phyloP scores from a whole-genome alignment of 92 coral and sea anemone genomes.

The Pocillopora meandrina region DNA sequence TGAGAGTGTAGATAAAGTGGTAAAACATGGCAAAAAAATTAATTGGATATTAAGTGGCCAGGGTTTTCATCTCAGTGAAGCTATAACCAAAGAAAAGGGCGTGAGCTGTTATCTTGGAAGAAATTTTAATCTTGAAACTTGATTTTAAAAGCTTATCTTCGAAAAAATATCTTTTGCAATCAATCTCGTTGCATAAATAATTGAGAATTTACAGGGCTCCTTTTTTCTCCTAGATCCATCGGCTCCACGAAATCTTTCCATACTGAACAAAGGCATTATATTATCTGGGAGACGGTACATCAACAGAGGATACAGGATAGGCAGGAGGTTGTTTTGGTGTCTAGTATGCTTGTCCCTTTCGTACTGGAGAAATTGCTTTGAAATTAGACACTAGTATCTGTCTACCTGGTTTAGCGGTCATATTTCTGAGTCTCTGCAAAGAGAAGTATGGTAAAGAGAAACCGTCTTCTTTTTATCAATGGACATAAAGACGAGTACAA shows the following conservation, averaged over 20 bases:
- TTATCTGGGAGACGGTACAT: constrained; percentile 18
- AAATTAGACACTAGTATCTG: no score
- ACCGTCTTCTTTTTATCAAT: no score
- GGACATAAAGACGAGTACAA: no score
- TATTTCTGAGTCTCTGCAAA: no score
- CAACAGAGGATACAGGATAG: constrained; percentile 1
- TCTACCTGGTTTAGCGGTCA: no score
- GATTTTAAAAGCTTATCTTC: constrained; percentile 10
- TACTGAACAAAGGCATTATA: constrained; percentile 26
- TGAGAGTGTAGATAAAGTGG: background rate
- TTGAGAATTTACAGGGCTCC: constrained; percentile 11
- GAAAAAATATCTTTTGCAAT: constrained; percentile 15
- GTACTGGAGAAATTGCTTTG: background rate
- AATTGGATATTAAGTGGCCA: background rate
- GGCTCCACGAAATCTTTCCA: constrained; percentile 17
- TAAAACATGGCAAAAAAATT: background rate
- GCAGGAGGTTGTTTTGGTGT: background rate
- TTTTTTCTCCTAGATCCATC: background rate
- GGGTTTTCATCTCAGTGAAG: background rate
- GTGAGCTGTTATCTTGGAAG: constrained; percentile 3
- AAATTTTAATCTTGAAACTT: constrained; percentile 9
- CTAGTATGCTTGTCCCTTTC: background rate
- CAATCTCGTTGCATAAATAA: constrained; percentile 3
- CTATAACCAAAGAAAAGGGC: constrained; percentile 13
- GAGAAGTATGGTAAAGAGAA: no score